phyloP scores from a whole-genome alignment of 2,888 invertebrate genomes.

The Timema podura region DNA sequence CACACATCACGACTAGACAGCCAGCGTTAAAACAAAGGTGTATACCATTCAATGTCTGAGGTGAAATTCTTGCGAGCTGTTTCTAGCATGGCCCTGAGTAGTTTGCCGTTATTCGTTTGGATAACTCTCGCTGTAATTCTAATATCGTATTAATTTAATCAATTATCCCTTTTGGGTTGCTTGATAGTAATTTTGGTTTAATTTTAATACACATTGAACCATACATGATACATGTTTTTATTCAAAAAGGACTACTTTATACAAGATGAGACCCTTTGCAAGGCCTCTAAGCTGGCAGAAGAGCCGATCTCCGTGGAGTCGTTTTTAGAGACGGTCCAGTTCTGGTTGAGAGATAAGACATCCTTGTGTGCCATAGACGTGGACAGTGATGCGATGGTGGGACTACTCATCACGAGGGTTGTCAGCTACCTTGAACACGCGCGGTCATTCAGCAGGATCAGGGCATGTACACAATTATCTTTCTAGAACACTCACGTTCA shows the following conservation, averaged over 20 bases:
- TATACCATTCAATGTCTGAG: no score
- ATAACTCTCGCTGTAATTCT: no score
- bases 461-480: slow-evolving; percentile 7
- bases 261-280: slow-evolving; percentile 25
- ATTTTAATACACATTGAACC: not conserved
- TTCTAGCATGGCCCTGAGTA: no score
- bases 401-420: slow-evolving; percentile 22
- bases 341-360: slow-evolving; percentile 22
- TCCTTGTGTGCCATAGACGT: slow-evolving; percentile 23
- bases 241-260: slow-evolving; percentile 23
- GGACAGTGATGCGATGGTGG: slow-evolving; percentile 21
- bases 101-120: no score
- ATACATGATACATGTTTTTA: not conserved
- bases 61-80: no score
- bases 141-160: no score
- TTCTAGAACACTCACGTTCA: no score
- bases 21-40: no score
- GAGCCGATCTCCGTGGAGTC: slow-evolving; percentile 20
- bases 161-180: no score
- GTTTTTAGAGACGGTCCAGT: slow-evolving; percentile 17
- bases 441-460: slow-evolving; percentile 23
- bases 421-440: slow-evolving; percentile 19
- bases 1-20: no score
- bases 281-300: slow-evolving; percentile 12
- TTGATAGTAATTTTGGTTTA: no score